Evolutionary conservation across 2,888 invertebrate genomes (phyloP).

Genomic region (Epinotia ramella): DNA sequence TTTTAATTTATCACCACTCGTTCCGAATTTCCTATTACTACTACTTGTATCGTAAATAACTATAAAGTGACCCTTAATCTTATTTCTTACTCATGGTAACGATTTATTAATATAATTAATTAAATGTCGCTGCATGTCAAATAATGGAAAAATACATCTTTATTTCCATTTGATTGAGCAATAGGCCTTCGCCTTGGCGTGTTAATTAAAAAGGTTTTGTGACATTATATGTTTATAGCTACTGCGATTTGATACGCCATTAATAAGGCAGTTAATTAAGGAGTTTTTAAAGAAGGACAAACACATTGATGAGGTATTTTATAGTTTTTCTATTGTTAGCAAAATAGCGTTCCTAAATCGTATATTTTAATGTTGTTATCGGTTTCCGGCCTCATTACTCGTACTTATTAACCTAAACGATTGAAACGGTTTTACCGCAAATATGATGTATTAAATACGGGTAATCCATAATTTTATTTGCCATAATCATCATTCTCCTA

Average conservation of each 20-base stretch:
- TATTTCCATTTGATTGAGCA: constrained; percentile 9
- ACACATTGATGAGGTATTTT: background rate
- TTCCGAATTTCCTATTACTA: too few relatives aligned
- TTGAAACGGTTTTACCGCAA: too few relatives aligned
- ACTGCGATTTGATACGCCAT: constrained; percentile 4
- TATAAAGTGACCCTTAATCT: background rate
- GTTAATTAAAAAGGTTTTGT: constrained; percentile 15
- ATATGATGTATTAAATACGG: too few relatives aligned
- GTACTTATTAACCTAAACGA: too few relatives aligned
- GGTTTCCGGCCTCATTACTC: too few relatives aligned
- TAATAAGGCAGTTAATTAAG: background rate
- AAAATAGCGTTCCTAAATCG: too few relatives aligned
- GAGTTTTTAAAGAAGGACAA: background rate
- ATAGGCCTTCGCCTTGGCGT: constrained; percentile 18
- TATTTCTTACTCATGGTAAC: background rate
- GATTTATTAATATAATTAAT: constrained; percentile 12
- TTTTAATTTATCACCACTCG: too few relatives aligned
- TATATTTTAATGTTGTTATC: too few relatives aligned
- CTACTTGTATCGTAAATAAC: too few relatives aligned
- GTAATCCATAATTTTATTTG: too few relatives aligned
- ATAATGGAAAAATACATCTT: constrained; percentile 2
- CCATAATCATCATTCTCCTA: too few relatives aligned
- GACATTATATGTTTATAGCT: background rate
- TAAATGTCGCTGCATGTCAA: constrained; percentile 5
- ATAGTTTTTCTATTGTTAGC: background rate